phyloP scores from a whole-genome alignment of 2,888 invertebrate genomes.

The Odontocerum albicorne region DNA sequence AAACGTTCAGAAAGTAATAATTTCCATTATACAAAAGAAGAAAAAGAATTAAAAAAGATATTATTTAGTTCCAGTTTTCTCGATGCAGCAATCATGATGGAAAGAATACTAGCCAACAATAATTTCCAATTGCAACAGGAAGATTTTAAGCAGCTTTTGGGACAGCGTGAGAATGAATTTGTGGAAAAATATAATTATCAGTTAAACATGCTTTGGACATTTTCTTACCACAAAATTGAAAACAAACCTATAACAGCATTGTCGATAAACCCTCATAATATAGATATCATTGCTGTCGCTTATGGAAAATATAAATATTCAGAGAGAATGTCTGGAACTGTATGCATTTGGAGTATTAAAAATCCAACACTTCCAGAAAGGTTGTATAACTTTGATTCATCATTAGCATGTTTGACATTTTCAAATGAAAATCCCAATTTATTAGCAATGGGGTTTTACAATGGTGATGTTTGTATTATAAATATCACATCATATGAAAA shows the following conservation, averaged over 20 bases:
- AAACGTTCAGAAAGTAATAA: no score
- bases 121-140: conserved; percentile 68
- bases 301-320: conserved; percentile 69
- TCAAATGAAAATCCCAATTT: conserved; percentile 69
- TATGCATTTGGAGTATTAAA: conserved; percentile 79
- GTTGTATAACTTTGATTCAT: conserved; percentile 61
- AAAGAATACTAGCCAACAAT: conserved; percentile 72
- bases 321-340: conserved; percentile 60
- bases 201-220: conserved; percentile 68
- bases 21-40: conserved; percentile 43
- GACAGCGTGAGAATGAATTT: conserved; percentile 64
- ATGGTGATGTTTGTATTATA: conserved; percentile 71
- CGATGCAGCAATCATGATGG: conserved; percentile 65
- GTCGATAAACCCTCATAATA: conserved; percentile 68
- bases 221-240: conserved; percentile 54
- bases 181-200: conserved; percentile 67
- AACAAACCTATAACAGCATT: conserved; percentile 63
- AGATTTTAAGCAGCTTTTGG: conserved; percentile 65
- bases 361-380: conserved; percentile 79
- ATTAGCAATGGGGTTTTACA: conserved; percentile 73
- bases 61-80: conserved; percentile 49
- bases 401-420: conserved; percentile 72
- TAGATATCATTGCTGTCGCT: conserved; percentile 72
- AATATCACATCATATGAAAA: conserved; percentile 64
- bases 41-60: conserved; percentile 41